These are phyloP conservation scores for Seriola quinqueradiata DNA, from an alignment of 2,113 vertebrate genomes.

Conservation along the genomic window DNA sequence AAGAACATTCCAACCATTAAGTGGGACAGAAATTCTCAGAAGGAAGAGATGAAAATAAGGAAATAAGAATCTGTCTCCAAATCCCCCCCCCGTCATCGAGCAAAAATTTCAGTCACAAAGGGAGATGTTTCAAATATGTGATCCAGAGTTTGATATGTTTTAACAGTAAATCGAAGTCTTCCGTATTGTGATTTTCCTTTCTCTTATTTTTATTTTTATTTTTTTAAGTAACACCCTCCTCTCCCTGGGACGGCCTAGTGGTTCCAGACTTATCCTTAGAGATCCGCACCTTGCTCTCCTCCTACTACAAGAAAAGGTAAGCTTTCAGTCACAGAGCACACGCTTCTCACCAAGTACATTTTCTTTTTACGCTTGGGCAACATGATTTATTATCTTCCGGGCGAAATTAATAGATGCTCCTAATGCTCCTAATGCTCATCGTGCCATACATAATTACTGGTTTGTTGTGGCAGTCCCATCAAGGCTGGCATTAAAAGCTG, in stretches of 20 bases:
- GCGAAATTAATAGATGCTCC: too few relatives aligned
- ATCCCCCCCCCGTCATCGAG: background rate
- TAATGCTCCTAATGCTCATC: background rate
- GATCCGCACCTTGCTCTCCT: conserved; percentile 86
- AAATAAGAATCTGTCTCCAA: background rate
- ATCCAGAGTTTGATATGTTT: background rate
- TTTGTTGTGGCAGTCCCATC: background rate
- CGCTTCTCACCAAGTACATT: too few relatives aligned
- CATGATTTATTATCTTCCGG: too few relatives aligned
- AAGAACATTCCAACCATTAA: background rate
- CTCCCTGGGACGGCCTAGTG: conserved; percentile 78
- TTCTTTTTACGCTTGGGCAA: too few relatives aligned
- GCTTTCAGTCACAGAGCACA: background rate
- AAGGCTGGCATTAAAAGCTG: background rate
- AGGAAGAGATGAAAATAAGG: background rate
- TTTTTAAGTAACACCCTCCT: conserved; percentile 53
- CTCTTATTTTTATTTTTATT: conserved; percentile 48
- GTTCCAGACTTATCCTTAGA: conserved; percentile 86
- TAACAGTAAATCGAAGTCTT: background rate
- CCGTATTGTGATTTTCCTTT: conserved; percentile 31
- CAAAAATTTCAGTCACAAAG: background rate
- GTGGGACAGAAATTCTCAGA: background rate
- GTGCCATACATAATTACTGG: background rate
- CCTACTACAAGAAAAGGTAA: conserved; percentile 90
- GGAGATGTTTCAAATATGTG: background rate